Conservation (phyloP, 2,113 vertebrate species). For the Neolamprologus brichardi region DNA sequence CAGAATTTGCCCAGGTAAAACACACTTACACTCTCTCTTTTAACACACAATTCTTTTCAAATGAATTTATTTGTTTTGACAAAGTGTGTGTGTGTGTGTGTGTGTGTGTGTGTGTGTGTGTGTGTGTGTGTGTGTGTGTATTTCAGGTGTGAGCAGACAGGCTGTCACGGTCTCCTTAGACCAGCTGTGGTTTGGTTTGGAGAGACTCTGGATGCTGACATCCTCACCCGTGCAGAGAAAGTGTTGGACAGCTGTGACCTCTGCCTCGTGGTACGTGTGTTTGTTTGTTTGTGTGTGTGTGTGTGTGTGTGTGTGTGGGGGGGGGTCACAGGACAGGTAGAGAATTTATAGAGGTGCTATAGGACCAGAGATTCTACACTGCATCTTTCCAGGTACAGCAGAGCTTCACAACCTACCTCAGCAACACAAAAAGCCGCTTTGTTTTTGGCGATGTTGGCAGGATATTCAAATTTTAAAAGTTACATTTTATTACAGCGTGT, state of each 20-base stretch:
- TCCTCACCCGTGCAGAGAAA: slow-evolving; percentile 77
- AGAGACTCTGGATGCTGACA: slow-evolving; percentile 82
- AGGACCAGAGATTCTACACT: neutral
- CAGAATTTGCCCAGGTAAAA: slow-evolving; percentile 84
- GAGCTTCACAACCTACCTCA: neutral
- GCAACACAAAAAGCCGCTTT: neutral
- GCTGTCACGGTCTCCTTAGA: slow-evolving; percentile 83
- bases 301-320: neutral
- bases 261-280: slow-evolving; percentile 81
- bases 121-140: neutral
- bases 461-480: neutral
- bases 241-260: slow-evolving; percentile 89
- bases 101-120: too few relatives aligned
- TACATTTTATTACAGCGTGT: neutral
- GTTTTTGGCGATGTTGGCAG: neutral
- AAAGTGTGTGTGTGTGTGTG: neutral
- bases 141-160: slow-evolving; percentile 79
- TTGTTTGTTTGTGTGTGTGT: neutral
- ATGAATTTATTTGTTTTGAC: neutral
- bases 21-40: neutral
- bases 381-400: neutral
- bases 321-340: neutral
- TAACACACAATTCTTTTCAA: neutral
- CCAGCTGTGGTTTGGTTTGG: slow-evolving; percentile 97
- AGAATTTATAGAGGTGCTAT: neutral